Evolutionary conservation across 1,140 invertebrate genomes (phyloP).

Genomic region (Aphelinus certus): DNA sequence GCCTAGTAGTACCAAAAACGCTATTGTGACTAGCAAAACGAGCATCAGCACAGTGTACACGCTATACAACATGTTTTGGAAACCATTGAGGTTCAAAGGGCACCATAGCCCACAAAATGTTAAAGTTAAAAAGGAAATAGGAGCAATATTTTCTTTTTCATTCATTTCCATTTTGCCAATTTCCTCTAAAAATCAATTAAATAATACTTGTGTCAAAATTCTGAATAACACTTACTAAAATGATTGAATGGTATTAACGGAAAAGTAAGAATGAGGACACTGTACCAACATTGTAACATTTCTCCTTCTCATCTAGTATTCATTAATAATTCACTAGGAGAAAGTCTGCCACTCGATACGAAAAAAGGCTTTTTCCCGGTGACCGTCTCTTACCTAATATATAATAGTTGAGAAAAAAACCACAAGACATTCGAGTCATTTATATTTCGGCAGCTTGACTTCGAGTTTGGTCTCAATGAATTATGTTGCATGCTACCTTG

Average conservation of each 20-base stretch:
- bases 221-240: too few species aligned
- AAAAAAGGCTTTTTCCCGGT: background rate
- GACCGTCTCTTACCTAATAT: background rate
- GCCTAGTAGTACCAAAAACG: background rate
- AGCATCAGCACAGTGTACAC: constrained; percentile 5
- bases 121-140: constrained; percentile 20
- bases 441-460: background rate
- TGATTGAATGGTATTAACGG: too few species aligned
- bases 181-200: too few species aligned
- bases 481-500: background rate
- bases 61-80: background rate
- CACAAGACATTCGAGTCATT: constrained; percentile 16
- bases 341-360: constrained; percentile 12
- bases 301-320: background rate
- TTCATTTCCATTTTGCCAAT: background rate
- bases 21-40: constrained; percentile 2
- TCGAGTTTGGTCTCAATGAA: constrained; percentile 2
- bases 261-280: background rate
- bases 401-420: constrained; percentile 3
- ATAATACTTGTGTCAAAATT: too few species aligned
- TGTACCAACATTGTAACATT: background rate
- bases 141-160: constrained; percentile 16
- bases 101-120: constrained; percentile 28
- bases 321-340: constrained; percentile 31
- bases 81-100: background rate